Evolutionary conservation across 1,140 invertebrate species (phyloP).

Genomic region (Batillaria attramentaria): DNA sequence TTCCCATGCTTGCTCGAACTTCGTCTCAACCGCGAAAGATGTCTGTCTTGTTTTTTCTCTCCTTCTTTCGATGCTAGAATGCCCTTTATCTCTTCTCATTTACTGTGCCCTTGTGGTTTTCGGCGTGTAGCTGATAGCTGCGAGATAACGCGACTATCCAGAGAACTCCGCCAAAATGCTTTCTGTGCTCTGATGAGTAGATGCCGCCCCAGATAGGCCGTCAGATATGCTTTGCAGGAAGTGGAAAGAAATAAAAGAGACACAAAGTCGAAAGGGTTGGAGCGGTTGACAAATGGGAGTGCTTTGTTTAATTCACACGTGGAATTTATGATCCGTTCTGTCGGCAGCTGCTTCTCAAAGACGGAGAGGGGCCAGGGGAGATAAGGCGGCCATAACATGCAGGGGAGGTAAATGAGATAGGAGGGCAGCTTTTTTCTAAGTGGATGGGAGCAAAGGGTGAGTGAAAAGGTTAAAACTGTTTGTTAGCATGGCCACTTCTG

Average conservation of each 20-base stretch:
- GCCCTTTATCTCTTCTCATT: too few species aligned
- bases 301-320: background rate
- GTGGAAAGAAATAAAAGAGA: slow-evolving; percentile 8
- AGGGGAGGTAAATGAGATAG: too few species aligned
- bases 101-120: too few species aligned
- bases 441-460: too few species aligned
- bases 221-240: background rate
- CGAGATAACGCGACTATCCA: background rate
- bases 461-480: too few species aligned
- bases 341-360: background rate
- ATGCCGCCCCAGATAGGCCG: background rate
- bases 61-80: too few species aligned
- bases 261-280: slow-evolving; percentile 2
- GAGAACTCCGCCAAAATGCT: background rate
- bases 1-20: too few species aligned
- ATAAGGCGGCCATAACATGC: too few species aligned
- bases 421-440: too few species aligned
- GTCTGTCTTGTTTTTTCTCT: too few species aligned
- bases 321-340: background rate
- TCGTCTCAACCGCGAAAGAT: too few species aligned
- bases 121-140: background rate
- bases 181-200: background rate
- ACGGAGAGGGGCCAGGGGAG: background rate
- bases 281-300: slow-evolving; percentile 12
- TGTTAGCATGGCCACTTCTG: too few species aligned